Evolutionary conservation across 2,797 vertebrate genomes (phyloP).

Genomic region (Peromyscus eremicus): DNA sequence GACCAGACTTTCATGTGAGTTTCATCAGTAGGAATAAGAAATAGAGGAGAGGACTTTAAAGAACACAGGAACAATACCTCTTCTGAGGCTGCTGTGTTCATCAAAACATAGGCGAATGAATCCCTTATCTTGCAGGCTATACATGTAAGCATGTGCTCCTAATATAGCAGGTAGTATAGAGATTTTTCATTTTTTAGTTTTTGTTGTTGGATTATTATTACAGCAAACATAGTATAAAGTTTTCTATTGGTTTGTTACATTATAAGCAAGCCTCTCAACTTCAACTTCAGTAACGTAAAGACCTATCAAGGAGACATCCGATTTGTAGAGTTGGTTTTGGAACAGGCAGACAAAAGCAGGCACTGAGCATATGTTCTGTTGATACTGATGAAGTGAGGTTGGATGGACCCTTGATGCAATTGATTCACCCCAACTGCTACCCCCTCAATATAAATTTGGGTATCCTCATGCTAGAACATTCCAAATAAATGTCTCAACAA

Average conservation of each 20-base stretch:
- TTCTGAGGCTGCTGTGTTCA: background rate
- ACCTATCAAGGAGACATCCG: constrained; percentile 70
- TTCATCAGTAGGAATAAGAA: constrained; percentile 41
- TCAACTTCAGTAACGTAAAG: background rate
- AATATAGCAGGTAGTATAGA: background rate
- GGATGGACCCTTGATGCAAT: constrained; percentile 17
- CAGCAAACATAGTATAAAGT: background rate
- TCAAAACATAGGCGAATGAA: background rate
- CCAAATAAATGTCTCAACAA: constrained; percentile 28
- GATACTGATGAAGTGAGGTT: constrained; percentile 54
- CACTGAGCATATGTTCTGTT: constrained; percentile 64
- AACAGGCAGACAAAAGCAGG: constrained; percentile 62
- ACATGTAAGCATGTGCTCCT: background rate
- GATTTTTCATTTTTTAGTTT: constrained; percentile 14
- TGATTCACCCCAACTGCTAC: constrained; percentile 52
- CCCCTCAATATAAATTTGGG: constrained; percentile 46
- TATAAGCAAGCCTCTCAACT: background rate
- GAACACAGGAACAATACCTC: background rate
- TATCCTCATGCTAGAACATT: constrained; percentile 44
- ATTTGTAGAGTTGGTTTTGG: constrained; percentile 49
- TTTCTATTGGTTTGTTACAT: background rate
- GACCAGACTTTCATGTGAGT: background rate
- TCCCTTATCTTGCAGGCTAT: background rate
- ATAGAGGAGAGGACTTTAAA: background rate
- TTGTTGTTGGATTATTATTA: constrained; percentile 16